Evolutionary conservation across 2,113 vertebrate genomes (phyloP).

Genomic region (Scalopus aquaticus): DNA sequence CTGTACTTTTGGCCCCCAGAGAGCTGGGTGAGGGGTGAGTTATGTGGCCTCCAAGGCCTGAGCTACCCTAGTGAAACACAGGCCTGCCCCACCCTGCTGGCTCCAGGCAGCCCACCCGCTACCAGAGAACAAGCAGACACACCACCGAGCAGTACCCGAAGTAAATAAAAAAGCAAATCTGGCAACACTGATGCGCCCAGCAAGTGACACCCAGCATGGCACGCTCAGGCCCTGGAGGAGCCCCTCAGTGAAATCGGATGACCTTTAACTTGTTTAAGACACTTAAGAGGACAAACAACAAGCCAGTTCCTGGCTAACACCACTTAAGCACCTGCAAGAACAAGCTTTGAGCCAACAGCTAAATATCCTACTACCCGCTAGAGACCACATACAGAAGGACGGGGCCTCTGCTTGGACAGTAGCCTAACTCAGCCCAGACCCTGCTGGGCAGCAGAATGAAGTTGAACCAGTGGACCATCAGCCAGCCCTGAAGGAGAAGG

Average conservation of each 20-base stretch:
- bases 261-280: background rate
- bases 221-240: background rate
- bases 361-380: background rate
- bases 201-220: no score
- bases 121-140: no score
- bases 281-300: rapidly evolving
- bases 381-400: background rate
- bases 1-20: background rate
- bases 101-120: background rate
- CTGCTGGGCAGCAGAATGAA: background rate
- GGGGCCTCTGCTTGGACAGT: background rate
- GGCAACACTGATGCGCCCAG: rapidly evolving
- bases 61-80: background rate
- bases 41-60: background rate
- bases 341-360: background rate
- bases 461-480: rapidly evolving
- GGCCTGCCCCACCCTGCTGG: background rate
- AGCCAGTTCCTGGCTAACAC: background rate
- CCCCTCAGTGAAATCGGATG: background rate
- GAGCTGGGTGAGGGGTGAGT: background rate
- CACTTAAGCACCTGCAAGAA: background rate
- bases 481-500: background rate
- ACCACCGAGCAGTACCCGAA: rapidly evolving
- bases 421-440: background rate
- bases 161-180: background rate